A percentile compares a stretch with the other conserved stretches of the same genome.
These are phyloP conservation scores for Malacoraja senta DNA, from an alignment of 2,797 vertebrate species.

Conservation along the genomic window DNA sequence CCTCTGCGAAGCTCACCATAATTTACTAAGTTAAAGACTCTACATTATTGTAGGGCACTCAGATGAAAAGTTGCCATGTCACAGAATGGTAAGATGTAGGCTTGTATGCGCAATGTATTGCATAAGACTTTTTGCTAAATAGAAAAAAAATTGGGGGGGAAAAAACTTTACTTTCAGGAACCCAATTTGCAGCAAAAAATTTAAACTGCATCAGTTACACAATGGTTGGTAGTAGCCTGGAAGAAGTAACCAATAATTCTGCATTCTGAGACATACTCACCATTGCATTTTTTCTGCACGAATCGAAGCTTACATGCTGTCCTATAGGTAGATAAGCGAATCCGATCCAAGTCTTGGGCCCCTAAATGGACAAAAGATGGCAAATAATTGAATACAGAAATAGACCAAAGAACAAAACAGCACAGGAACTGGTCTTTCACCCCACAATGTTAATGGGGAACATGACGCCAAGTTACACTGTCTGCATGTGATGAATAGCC, in stretches of 20 bases:
- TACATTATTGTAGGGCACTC: not conserved
- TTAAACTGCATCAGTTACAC: not conserved
- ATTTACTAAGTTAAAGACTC: not conserved
- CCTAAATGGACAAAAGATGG: constrained; percentile 59
- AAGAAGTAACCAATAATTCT: not conserved
- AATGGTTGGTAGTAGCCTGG: not conserved
- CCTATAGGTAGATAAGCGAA: constrained; percentile 93
- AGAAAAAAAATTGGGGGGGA: not conserved
- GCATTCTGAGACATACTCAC: constrained; percentile 65
- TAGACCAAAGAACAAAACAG: too few species aligned
- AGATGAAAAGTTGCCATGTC: not conserved
- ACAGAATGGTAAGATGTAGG: not conserved
- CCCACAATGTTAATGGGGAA: too few species aligned
- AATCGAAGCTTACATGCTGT: constrained; percentile 97
- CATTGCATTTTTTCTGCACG: constrained; percentile 96
- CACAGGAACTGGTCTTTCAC: too few species aligned
- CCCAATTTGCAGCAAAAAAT: too few species aligned
- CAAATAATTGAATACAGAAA: not conserved
- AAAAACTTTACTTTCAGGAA: not conserved
- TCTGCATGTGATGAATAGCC: too few species aligned
- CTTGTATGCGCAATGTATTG: not conserved
- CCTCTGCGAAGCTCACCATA: too few species aligned
- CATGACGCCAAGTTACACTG: too few species aligned
- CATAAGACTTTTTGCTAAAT: not conserved
- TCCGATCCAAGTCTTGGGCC: constrained; percentile 95